Evolutionary conservation across 1,140 invertebrate genomes (phyloP), one percentile per base, ranked within the genome.

Genomic region (Aphaenogaster ashmeadi): DNA sequence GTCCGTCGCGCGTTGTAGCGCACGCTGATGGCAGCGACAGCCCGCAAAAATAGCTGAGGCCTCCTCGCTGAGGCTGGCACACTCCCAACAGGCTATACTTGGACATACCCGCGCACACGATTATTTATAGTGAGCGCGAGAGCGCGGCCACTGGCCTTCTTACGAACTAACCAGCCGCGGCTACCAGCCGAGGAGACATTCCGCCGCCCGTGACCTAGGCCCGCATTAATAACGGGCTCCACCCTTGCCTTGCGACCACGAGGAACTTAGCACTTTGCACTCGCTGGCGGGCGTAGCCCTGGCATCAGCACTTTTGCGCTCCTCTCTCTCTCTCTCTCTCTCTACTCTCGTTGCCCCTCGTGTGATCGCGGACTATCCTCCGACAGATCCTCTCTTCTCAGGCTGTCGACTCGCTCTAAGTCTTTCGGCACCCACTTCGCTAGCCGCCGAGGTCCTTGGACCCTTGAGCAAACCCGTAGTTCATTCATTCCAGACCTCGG

Each of bases 31-130:
- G 92, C 93, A 91, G 92, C 94, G 93, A 93, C 93, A 94, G 94
- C 92, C 44, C 94, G 92, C 94, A 94, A 94, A 96, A 96, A 96
- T 96, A 95, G 93, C 92, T 92, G 93, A 94, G 92, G 94, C 93
- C 94, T 95, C 93, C 92, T 95, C 92, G 93, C 92, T 71, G 78
- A 93, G 91, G 92, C 96, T 97, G 97, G 97, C 96, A 96, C 41
- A 88, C 72, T 91, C 96, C 97, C 96, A 97, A 97, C 96, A 95
- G 96, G 96, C 97, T 97, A 97, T 97, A 97, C 96, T 97, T 97
- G 97, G 97, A 96, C 96, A 97, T 97, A 96, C 95, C 94, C 95
- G 96, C 93, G 94, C 93, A 75, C 93, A 93, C 91, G 94, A 95
- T 96, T 96, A 96, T 96, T 96, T 96, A 96, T 96, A 96, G 96